These are phyloP conservation scores for Galeopterus variegatus DNA, from an alignment of 2,113 vertebrate genomes.

Conservation along the genomic window DNA sequence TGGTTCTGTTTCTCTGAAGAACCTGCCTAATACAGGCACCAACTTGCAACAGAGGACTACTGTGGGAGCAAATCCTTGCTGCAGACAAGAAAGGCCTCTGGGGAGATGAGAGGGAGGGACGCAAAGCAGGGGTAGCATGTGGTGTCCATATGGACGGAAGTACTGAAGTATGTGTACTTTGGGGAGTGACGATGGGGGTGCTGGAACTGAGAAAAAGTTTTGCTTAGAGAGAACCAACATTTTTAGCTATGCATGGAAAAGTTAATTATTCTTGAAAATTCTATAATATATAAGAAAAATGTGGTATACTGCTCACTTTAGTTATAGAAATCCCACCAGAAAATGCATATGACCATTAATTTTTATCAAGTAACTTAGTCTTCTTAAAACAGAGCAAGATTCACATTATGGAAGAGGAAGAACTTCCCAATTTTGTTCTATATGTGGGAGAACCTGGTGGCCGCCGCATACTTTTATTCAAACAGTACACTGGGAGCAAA, in stretches of 20 bases:
- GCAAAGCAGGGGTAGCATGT: neutral
- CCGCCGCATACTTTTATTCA: neutral
- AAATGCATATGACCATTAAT: slow-evolving; percentile 16
- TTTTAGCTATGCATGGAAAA: neutral
- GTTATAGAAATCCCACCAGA: slow-evolving; percentile 48
- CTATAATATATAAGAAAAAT: slow-evolving; percentile 2
- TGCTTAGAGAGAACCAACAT: neutral
- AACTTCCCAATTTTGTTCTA: neutral
- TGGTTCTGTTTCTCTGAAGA: neutral
- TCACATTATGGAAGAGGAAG: neutral
- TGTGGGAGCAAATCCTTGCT: neutral
- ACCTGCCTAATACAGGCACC: neutral
- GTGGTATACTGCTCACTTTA: neutral
- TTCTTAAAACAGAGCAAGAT: slow-evolving; percentile 4
- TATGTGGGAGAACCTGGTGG: neutral
- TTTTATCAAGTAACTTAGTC: neutral
- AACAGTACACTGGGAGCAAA: neutral
- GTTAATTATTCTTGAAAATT: slow-evolving; percentile 19
- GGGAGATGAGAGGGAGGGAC: neutral
- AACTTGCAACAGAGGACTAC: neutral
- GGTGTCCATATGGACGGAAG: neutral
- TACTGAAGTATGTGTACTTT: neutral
- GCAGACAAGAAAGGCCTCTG: neutral
- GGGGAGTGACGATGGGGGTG: neutral
- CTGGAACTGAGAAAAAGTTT: neutral